Percentiles rank a stretch among this genome's conserved stretches.
These are phyloP conservation scores for Megamerina dolium DNA, from an alignment of 2,888 invertebrate species.

Conservation along the genomic window DNA sequence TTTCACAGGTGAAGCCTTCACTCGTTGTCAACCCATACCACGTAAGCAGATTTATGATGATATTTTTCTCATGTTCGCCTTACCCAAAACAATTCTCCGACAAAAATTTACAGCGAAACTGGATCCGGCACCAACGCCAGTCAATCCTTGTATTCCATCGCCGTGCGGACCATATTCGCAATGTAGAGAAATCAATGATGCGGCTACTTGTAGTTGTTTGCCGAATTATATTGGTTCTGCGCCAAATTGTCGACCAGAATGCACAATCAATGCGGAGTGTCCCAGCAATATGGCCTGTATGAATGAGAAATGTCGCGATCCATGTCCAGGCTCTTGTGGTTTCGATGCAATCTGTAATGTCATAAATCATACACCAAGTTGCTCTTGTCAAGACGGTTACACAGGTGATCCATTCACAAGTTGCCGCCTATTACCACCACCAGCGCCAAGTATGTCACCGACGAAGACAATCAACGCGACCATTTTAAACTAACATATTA, in stretches of 20 bases:
- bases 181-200: conserved; percentile 61
- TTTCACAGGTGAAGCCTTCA: conserved; percentile 74
- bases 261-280: conserved; percentile 69
- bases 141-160: conserved; percentile 68
- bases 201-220: conserved; percentile 68
- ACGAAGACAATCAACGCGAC: no score
- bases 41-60: conserved; percentile 48
- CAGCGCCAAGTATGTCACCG: conserved; percentile 31
- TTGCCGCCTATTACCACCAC: conserved; percentile 56
- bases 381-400: conserved; percentile 65
- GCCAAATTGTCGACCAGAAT: conserved; percentile 73
- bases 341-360: conserved; percentile 65
- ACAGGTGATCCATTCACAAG: conserved; percentile 72
- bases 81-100: neutral
- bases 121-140: conserved; percentile 33
- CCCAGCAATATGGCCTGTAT: conserved; percentile 65
- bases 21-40: conserved; percentile 56
- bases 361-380: conserved; percentile 70
- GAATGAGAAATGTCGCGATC: conserved; percentile 66
- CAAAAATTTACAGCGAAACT: conserved; percentile 7
- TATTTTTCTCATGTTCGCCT: no score
- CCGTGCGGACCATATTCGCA: conserved; percentile 75
- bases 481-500: neutral
- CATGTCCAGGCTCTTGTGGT: conserved; percentile 73
- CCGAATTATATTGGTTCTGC: conserved; percentile 67